Percentiles rank a stretch among this genome's conserved stretches.
Evolutionary conservation across 2,888 invertebrate species (phyloP).

Genomic region (Epinotia bilunana): DNA sequence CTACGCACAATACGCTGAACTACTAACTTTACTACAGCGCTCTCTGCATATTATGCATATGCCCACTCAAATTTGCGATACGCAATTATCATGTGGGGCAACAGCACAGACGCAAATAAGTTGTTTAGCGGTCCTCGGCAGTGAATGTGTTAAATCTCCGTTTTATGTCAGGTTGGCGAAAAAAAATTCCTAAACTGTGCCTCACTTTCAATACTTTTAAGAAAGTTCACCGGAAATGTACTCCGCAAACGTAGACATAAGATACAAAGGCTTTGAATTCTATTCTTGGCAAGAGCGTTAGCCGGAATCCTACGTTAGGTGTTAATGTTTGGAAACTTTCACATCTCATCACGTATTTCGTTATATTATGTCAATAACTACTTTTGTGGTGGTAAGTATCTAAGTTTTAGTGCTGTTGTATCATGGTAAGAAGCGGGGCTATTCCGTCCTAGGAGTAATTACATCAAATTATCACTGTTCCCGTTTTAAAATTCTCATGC

Average conservation of each 20-base stretch:
- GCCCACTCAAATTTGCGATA: too few species aligned
- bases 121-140: too few species aligned
- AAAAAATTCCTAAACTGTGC: not conserved
- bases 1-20: too few species aligned
- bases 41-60: too few species aligned
- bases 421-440: not conserved
- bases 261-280: conserved; percentile 1
- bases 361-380: not conserved
- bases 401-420: not conserved
- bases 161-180: not conserved
- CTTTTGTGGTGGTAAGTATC: not conserved
- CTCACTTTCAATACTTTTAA: conserved; percentile 11
- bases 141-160: too few species aligned
- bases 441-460: too few species aligned
- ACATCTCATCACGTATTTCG: not conserved
- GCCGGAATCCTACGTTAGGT: not conserved
- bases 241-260: not conserved
- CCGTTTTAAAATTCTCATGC: too few species aligned
- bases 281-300: conserved; percentile 23
- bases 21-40: too few species aligned
- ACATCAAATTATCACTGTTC: too few species aligned
- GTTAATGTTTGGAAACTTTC: conserved; percentile 16
- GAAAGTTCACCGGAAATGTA: not conserved
- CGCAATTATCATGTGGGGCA: too few species aligned
- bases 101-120: too few species aligned